Conservation (phyloP, 2,113 vertebrate genomes). For the Spea bombifrons region DNA sequence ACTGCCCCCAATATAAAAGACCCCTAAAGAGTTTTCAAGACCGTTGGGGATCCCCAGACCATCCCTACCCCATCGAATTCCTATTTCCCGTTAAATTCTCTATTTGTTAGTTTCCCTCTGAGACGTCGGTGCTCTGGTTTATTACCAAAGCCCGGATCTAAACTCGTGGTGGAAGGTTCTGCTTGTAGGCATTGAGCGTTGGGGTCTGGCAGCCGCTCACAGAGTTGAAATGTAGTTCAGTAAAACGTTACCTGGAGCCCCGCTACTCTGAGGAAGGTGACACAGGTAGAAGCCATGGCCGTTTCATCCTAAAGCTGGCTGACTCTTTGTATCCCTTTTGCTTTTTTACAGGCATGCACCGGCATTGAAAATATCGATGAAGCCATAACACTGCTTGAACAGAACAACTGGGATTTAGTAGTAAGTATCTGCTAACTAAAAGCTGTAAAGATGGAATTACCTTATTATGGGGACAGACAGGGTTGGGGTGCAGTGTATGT, state of each 20-base stretch:
- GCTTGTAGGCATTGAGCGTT: neutral
- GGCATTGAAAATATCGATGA: constrained; percentile 99
- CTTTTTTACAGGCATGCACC: constrained; percentile 85
- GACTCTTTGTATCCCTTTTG: constrained; percentile 39
- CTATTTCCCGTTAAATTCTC: neutral
- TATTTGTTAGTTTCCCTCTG: neutral
- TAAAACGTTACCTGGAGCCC: constrained; percentile 19
- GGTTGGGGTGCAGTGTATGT: no score
- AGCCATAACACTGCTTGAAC: constrained; percentile 96
- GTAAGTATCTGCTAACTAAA: constrained; percentile 72
- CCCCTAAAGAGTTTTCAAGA: neutral
- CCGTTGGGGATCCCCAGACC: neutral
- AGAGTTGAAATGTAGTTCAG: constrained; percentile 29
- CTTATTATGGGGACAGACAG: no score
- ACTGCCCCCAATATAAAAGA: neutral
- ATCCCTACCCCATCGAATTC: neutral
- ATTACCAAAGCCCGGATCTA: neutral
- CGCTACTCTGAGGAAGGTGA: neutral
- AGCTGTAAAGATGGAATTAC: no score
- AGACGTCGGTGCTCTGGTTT: neutral
- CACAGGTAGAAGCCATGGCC: neutral
- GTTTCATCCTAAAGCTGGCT: constrained; percentile 12
- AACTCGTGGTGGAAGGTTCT: neutral
- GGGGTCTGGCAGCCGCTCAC: neutral
- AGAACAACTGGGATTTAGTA: constrained; percentile 99